A percentile compares a stretch with the other conserved stretches of the same genome.
These are phyloP conservation scores for Ganaspis sp. DNA, from an alignment of 1,140 invertebrate genomes.

Conservation along the genomic window DNA sequence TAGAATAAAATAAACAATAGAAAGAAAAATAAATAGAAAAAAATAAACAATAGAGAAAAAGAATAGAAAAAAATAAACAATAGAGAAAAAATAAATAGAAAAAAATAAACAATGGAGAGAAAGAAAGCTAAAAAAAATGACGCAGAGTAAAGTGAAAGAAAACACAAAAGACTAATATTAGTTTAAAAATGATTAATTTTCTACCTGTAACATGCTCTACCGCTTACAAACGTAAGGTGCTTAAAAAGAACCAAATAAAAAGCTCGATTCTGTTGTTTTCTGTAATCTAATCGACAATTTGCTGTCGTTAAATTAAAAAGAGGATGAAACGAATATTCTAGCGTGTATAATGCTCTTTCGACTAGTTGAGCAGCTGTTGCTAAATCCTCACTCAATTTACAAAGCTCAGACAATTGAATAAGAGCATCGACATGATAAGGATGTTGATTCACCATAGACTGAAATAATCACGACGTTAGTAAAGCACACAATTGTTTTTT, in stretches of 20 bases:
- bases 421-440: slow-evolving; percentile 90
- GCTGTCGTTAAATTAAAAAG: slow-evolving; percentile 87
- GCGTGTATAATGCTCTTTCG: slow-evolving; percentile 85
- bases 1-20: too few species aligned
- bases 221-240: slow-evolving; percentile 88
- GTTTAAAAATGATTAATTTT: slow-evolving; percentile 16
- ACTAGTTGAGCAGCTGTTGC: slow-evolving; percentile 87
- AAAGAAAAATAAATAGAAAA: too few species aligned
- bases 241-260: slow-evolving; percentile 92
- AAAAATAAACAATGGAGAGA: too few species aligned
- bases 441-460: slow-evolving; percentile 85
- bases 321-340: slow-evolving; percentile 89
- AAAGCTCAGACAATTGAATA: slow-evolving; percentile 91
- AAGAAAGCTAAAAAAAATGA: too few species aligned
- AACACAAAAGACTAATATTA: too few species aligned
- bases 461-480: slow-evolving; percentile 55
- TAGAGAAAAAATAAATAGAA: too few species aligned
- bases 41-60: too few species aligned
- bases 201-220: slow-evolving; percentile 83
- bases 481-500: background rate
- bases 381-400: slow-evolving; percentile 87
- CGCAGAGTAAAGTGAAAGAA: background rate
- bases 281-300: slow-evolving; percentile 88
- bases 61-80: too few species aligned
- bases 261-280: slow-evolving; percentile 88